Base-by-base conservation (phyloP, 1,140 invertebrate genomes). In the Hylaeus anthracinus region DNA sequence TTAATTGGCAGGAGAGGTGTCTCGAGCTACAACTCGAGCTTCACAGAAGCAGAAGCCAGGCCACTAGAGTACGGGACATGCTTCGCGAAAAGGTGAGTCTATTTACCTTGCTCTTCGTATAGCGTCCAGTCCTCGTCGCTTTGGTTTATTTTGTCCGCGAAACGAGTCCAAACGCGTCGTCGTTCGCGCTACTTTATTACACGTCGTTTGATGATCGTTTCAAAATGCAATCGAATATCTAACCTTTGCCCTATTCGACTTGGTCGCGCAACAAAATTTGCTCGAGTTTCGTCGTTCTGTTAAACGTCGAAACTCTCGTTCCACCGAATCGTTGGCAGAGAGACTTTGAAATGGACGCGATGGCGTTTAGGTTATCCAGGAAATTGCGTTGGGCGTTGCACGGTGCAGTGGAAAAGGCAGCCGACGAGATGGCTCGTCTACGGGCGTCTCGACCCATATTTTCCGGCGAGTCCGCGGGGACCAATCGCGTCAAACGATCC, bases 1-100 rank as follows among this genome's bases (percentile, higher is more conserved):
- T 95, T 74, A 96, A 97, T 89, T 98, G 97, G 97, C 96, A 97
- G 91, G 96, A 98, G 89, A 94, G 96, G 45, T 98, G 97, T 90
- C 91, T 97, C 81, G 96, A 97, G 87, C 90, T 98, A 81, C 97
- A 98, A 88, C 90, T 97, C 82, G 97, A 97, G 88, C 93, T 98
- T 85, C 97, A 97, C 89, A 94, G 97, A 67, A 97, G 97, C 84
- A 94, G 96, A 73, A 95, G 96, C 82, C 97, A 98, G 91, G 96
- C 97, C 0, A 96, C 96, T n/a, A 95, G 96, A 84, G 97, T 97
- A 51, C 94, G 97, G 43, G 97, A 97, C 88, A 96, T 97, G 95
- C 95, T 98, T 53, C 94, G 97, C 88, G 97, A 97, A 94, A 98
- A 98, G 96, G 97, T 98, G 8, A 89, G 89, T 88, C 43, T 26